Base-by-base conservation (phyloP, 2,797 vertebrate genomes). In the Urophycis tenuis region DNA sequence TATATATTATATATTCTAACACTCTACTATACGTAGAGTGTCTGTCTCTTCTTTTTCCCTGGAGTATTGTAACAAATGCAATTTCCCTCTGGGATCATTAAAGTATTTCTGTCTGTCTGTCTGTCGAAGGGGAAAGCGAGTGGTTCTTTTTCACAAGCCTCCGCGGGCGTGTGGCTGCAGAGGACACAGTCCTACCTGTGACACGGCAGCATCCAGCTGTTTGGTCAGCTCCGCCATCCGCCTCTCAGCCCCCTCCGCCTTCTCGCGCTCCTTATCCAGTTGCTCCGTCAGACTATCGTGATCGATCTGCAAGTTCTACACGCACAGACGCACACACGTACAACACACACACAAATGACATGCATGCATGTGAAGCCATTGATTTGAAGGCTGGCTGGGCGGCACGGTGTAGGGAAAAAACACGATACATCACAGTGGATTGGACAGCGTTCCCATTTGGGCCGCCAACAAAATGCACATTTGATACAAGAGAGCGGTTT, bases 251-350 rank as follows among this genome's bases (percentile, higher is more conserved):
- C 87, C 91, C 86, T 87, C 92, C 82, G 90, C 89, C 87, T 93
- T 95, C 86, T 91, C 91, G 80, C 90, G 94, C 90, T 96, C 95
- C 84, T 92, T 88, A 92, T 99, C 96, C 93, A 99, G 90, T 83
- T 93, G 87, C 87, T 97, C 97, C 22, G 92, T 95, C 88, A 96
- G 96, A 77, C 91, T 93, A 89, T 99, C 98, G 4, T 97, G 98
- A 89, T 97, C 96, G 83, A 95, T 86, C 89, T 97, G 89, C 84
- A 99, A 92, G 91, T 95, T 97, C 97, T 99, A 85, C 78, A 91
- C 84, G 80, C 70, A 78, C 34, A 83, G 39, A 74, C 76, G 71
- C 71, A 81, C 72, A 14, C 80, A 79, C 78, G 74, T 74, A 73
- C 49, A 72, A 83, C 73, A 85, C 71, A 72, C 32, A 45, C 41